Base-by-base conservation (phyloP, 2,888 invertebrate species). In the Drepanosiphum platanoidis region DNA sequence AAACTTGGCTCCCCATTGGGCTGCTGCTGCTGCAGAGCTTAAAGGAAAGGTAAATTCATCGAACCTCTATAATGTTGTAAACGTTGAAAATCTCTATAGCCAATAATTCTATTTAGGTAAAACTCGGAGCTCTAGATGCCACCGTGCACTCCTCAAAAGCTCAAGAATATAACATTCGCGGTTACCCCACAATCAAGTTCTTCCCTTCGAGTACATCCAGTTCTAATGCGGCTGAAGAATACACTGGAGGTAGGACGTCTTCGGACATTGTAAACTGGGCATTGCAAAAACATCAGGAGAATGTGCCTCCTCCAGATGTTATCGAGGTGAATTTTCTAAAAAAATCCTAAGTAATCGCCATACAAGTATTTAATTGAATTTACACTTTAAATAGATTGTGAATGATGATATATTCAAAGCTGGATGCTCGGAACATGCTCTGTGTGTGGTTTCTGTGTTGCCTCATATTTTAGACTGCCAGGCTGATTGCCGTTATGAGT, bases 401-500 rank as follows among this genome's bases (percentile, higher is more conserved):
- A 90, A 91, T 88, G 92, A 93, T 74, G 90, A 91, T 0, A 91
- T 92, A 0, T 91, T 98, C 88, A 93, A 94, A 88, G 90, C 92
- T 0, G 93, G 93, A 0, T 99, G 99, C 90, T 94, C 94, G 83
- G 94, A 95, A 81, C 95, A 95, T 89, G 96, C 97, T 5, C 91
- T 98, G 15, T 99, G 99, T 90, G 93, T 99, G 58, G 93, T 99
- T 68, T 93, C 98, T 0, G 93, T 99, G 34, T 90, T 99, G 87
- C 99, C 99, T 0, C 96, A 98, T 89, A 97, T 99, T 88, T 92
- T 98, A 61, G 99, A 99, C 91, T 99, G 99, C 89, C 95, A 97
- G 90, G 95, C 97, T 0, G 92, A 94, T 66, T 99, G 99, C 89
- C 93, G 99, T 86, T 96, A 96, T 90, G 91, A 93, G n/a, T 98